Base-by-base conservation (phyloP, 2,888 invertebrate genomes). In the Hanleya hanleyi region DNA sequence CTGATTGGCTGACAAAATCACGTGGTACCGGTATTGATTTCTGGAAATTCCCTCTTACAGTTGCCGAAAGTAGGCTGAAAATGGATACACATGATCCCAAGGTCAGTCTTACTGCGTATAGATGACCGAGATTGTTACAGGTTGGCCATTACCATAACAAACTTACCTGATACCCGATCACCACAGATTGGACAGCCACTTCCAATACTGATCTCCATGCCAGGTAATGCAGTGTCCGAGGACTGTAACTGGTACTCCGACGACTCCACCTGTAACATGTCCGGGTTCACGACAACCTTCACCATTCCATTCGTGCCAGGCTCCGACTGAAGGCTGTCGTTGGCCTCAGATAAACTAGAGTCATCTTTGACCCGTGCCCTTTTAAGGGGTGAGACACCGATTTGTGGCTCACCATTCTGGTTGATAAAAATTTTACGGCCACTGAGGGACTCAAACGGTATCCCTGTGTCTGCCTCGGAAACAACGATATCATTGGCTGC, bases 131-230 rank as follows among this genome's bases (percentile, higher is more conserved):
- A n/a, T n/a, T n/a, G n/a, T n/a, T n/a, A n/a, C n/a, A n/a, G n/a
- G n/a, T n/a, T n/a, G n/a, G n/a, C n/a, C n/a, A n/a, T n/a, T n/a
- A n/a, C n/a, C n/a, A n/a, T n/a, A n/a, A n/a, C n/a, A n/a, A 49
- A 33, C 73, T 49, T 74, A 88, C 88, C 88, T 81, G 88, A 88
- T 32, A 88, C 79, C 73, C 81, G 84, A 75, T 89, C 89, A 6
- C 85, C 84, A 81, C 89, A 89, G 1, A 89, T 81, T 9, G 89
- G 89, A 80, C 89, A 89, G 1, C 78, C 80, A 22, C 76, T 73
- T 33, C 70, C 70, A 22, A 57, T 26, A 32, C 35, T 62, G 15
- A 57, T 2, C 26, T 4, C 57, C 9, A 15, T 4, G 57, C 26
- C 22, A 26, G 12, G 15, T 26, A 29, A 32, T 57, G 22, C 57